Evolutionary conservation across 2,797 vertebrate species (phyloP), one percentile per base, ranked within the genome.

Genomic region (Urocyon cinereoargenteus): DNA sequence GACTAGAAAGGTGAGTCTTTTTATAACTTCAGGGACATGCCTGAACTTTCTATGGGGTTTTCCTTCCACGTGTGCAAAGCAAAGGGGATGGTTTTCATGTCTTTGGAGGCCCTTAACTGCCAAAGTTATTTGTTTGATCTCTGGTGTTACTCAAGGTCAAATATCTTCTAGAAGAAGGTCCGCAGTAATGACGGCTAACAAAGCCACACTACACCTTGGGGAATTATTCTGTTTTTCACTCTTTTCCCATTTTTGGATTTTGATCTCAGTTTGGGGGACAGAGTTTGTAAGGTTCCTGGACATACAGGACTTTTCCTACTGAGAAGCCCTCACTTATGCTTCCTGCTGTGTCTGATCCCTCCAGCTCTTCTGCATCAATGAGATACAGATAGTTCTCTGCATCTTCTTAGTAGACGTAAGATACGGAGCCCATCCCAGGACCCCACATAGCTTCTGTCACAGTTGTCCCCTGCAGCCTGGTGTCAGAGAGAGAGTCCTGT

Each of bases 171-270:
- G 10, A 34, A 62, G 36, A 51, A 9, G 40, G 16, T 10, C 2
- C 19, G 28, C 12, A 18, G 2, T 8, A 21, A 0, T 0, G 2
- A 28, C 1, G 19, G 19, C 34, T 5, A 10, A 28, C 51, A 18
- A 31, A 36, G 34, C n/a, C 6, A 0, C 40, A 6, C 4, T 3
- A 0, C 0, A 16, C 6, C 89, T 73, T 24, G 4, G n/a, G 1
- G n/a, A 31, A 11, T 4, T 55, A 9, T 26, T 28, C 68, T 49
- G 1, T 16, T 55, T 59, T 26, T 62, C 11, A 24, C 18, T 77
- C 70, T 90, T 59, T n/a, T 72, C 59, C 26, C 40, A 36, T 2
- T 12, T 49, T 12, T 40, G 24, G 28, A 13, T 70, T 61, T 66
- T 14, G 28, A 19, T 51, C 57, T 88, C 26, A 28, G 77, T 59